These are phyloP conservation scores for Andrena minutula DNA, from an alignment of 2,888 invertebrate species.

Conservation along the genomic window DNA sequence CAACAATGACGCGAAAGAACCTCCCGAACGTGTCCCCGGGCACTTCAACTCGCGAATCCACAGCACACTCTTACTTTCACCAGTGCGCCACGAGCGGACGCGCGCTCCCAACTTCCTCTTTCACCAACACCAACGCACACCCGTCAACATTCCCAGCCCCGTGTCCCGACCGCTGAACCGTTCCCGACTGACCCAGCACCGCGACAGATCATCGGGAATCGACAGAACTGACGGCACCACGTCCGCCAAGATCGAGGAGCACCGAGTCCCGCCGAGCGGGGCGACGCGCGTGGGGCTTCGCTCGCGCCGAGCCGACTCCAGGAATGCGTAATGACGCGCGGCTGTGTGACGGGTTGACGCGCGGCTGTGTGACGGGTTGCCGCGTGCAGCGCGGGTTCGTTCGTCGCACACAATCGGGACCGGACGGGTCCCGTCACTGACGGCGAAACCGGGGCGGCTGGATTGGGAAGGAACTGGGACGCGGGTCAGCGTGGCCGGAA, in stretches of 20 bases:
- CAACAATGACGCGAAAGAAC: too few species aligned
- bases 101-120: background rate
- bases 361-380: background rate
- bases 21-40: too few species aligned
- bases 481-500: background rate
- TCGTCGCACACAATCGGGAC: too few species aligned
- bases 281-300: background rate
- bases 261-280: background rate
- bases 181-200: too few species aligned
- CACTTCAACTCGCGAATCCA: background rate
- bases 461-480: background rate
- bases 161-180: background rate
- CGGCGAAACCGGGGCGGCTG: background rate
- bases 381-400: background rate
- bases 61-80: constrained; percentile 18
- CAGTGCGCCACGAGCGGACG: background rate
- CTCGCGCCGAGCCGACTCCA: background rate
- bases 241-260: background rate
- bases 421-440: background rate
- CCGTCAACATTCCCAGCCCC: background rate
- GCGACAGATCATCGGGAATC: background rate
- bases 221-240: background rate
- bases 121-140: background rate
- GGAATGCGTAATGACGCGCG: constrained; percentile 7
- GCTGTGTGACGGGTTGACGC: background rate